Percentiles rank a stretch among this genome's conserved stretches.
Conservation (phyloP, 2,113 vertebrate genomes). For the Podiceps cristatus region DNA sequence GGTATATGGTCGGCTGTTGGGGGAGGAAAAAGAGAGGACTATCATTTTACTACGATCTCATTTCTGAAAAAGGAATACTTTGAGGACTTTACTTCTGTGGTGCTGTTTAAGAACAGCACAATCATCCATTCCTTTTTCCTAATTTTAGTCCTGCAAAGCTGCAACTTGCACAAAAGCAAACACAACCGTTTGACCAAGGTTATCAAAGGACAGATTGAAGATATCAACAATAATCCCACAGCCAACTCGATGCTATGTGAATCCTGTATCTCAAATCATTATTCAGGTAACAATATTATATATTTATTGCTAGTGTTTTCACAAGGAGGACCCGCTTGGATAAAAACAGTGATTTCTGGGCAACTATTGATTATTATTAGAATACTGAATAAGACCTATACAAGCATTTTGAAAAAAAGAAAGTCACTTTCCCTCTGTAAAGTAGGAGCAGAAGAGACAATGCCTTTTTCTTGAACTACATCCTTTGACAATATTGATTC, state of each 20-base stretch:
- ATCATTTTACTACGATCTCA: neutral
- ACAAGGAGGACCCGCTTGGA: neutral
- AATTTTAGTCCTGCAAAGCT: neutral
- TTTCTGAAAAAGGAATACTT: neutral
- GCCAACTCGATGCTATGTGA: neutral
- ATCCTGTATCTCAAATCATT: neutral
- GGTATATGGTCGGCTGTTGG: constrained; percentile 84
- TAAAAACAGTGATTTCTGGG: neutral
- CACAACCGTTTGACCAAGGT: neutral
- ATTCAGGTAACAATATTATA: neutral
- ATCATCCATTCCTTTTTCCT: neutral
- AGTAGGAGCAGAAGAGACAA: neutral
- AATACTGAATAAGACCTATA: neutral
- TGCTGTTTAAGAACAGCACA: neutral
- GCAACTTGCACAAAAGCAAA: neutral
- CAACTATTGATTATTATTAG: neutral
- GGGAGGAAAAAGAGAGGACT: constrained; percentile 45
- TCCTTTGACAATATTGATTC: neutral
- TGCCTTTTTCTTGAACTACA: neutral
- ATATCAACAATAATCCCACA: neutral
- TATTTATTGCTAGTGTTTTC: neutral
- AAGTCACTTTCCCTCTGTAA: neutral
- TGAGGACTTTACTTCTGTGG: neutral
- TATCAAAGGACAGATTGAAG: neutral
- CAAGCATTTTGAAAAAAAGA: neutral